A percentile compares a stretch with the other conserved stretches of the same genome.
These are phyloP conservation scores for Enteromius fasciolatus DNA, from an alignment of 2,797 vertebrate species.

Conservation along the genomic window DNA sequence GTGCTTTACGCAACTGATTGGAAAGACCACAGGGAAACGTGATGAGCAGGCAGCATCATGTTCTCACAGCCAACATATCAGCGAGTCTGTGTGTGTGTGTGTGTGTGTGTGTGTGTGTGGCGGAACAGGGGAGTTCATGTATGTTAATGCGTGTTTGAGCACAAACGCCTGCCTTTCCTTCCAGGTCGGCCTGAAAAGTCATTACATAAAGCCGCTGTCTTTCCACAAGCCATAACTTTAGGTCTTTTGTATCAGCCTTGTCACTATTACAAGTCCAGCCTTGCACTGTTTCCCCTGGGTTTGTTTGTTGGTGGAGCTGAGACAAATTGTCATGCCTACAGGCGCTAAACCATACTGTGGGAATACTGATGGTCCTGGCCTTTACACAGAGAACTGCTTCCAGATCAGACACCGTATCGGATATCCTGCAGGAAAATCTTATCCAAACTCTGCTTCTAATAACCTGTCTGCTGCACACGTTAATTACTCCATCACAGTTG, in stretches of 20 bases:
- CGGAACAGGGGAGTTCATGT: conserved; percentile 3
- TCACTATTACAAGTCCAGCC: conserved; percentile 50
- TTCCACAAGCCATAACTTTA: conserved; percentile 39
- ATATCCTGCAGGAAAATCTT: conserved; percentile 28
- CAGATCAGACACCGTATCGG: conserved; percentile 43
- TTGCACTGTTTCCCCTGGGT: conserved; percentile 42
- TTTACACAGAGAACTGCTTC: conserved; percentile 37
- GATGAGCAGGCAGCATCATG: conserved; percentile 51
- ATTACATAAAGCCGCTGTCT: conserved; percentile 32
- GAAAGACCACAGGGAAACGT: conserved; percentile 44
- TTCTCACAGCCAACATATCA: conserved; percentile 36
- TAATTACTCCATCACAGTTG: conserved; percentile 50
- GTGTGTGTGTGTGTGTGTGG: conserved; percentile 5
- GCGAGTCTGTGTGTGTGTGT: conserved; percentile 14
- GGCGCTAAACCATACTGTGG: conserved; percentile 41
- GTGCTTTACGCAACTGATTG: conserved; percentile 51
- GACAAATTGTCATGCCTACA: conserved; percentile 54
- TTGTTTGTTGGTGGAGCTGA: conserved; percentile 51
- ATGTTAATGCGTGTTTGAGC: conserved; percentile 22
- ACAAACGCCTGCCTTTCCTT: conserved; percentile 11
- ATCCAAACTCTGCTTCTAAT: conserved; percentile 45
- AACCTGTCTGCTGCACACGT: conserved; percentile 42
- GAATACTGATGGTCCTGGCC: conserved; percentile 51
- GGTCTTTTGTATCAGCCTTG: conserved; percentile 37
- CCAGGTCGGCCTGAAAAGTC: conserved; percentile 27